A percentile compares a stretch with the other conserved stretches of the same genome.
Conservation (phyloP, 2,888 invertebrate genomes). For the Drosophila pullipes region DNA sequence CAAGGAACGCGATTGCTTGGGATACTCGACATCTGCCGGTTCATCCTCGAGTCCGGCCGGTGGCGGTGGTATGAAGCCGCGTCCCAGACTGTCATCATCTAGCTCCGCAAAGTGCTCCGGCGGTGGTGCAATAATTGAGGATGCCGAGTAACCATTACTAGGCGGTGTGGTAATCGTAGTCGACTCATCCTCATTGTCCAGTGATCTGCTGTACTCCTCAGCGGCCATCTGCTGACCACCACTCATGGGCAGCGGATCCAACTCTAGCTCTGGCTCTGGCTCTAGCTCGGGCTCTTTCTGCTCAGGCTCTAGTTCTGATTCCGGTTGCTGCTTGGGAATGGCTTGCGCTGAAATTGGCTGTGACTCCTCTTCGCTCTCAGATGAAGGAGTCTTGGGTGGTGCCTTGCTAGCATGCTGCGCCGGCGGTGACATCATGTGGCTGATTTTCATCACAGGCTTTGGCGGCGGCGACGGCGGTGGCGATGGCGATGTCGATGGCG, state of each 20-base stretch:
- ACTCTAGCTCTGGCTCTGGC: conserved; percentile 32
- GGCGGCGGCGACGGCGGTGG: conserved; percentile 84
- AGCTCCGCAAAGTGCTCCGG: conserved; percentile 78
- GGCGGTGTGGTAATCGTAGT: conserved; percentile 84
- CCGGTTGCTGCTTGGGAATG: conserved; percentile 36
- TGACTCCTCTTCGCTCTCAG: conserved; percentile 82
- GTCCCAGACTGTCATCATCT: conserved; percentile 71
- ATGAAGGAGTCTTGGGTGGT: conserved; percentile 80
- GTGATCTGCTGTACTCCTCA: conserved; percentile 76
- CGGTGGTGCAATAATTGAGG: conserved; percentile 82
- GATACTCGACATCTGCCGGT: conserved; percentile 11
- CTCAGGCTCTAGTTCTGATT: conserved; percentile 16
- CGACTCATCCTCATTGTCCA: conserved; percentile 83
- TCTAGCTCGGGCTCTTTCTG: conserved; percentile 5
- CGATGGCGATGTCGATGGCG: conserved; percentile 83
- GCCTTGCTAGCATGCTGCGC: conserved; percentile 73
- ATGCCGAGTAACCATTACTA: conserved; percentile 83
- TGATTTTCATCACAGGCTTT: conserved; percentile 72
- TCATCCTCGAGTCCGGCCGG: conserved; percentile 67
- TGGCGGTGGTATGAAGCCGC: conserved; percentile 75
- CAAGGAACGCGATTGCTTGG: conserved; percentile 37
- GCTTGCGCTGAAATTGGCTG: conserved; percentile 81
- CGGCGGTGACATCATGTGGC: conserved; percentile 79
- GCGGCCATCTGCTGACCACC: conserved; percentile 53
- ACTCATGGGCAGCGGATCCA: conserved; percentile 36